Evolutionary conservation across 35 echinoderm and acorn worm species (phyloP), one percentile per base, ranked within the genome.

Genomic region (Apostichopus californicus): DNA sequence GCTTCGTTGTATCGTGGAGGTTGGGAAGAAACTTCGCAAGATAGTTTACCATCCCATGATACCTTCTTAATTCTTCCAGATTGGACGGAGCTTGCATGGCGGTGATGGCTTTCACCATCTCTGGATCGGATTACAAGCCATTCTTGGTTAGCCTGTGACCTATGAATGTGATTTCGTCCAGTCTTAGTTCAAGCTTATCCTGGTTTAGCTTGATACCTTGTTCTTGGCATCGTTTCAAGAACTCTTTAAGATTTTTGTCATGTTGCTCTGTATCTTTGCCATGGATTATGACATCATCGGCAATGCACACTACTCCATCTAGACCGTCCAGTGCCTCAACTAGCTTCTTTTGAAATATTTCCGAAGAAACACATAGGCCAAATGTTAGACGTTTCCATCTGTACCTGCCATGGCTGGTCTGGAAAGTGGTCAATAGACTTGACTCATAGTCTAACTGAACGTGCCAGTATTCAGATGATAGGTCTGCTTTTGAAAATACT

Each of bases 341-440:
- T 63, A 96, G 46, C 12, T 87, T n/a, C n/a, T n/a, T 83, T 73
- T 96, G 95, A 64, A 96, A 96, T 9, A 94, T 96, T 72, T 92
- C 83, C 15, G 81, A 89, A 6, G 26, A 28, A 28, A 28, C 26
- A 28, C 26, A 28, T 28, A 28, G 26, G 26, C 26, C 26, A 28
- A 28, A 28, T 28, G 26, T 0, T 1, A 28, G 26, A 28, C 26
- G 26, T 28, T 94, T 92, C 90, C 93, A 96, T 57, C 87, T 61
- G 78, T 94, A 96, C 78, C 93, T 88, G 1, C 93, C 96, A 63
- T 71, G 88, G 0, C 66, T 61, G 7, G 91, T 97, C 12, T 88
- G 75, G 56, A 97, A 94, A 46, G 96, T 97, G 17, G 96, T 97
- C 24, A 94, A 65, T 23, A 90, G 66, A 73, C 93, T 94, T 56